Evolutionary conservation across 2,888 invertebrate species (phyloP), one percentile per base, ranked within the genome.

Genomic region (Stenichneumon culpator): DNA sequence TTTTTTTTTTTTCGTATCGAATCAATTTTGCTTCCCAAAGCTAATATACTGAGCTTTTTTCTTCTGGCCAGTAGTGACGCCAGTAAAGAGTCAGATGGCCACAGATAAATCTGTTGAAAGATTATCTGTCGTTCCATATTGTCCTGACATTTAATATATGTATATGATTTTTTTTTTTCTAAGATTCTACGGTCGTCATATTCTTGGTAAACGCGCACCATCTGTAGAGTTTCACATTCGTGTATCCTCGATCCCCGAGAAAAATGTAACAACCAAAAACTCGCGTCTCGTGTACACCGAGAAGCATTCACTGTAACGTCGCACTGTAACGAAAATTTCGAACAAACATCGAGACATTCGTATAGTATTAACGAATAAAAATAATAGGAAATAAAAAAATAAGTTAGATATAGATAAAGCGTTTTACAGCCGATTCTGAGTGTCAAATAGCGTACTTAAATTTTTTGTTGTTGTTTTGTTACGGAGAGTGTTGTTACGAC

Each of bases 191-290:
- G 73, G 84, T 86, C 88, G 88, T 80, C 87, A 79, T 78, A 57
- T 79, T 50, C 82, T 86, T 87, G 88, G 87, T 88, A 87, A 88
- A 88, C 88, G 57, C 87, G 83, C 88, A 87, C 87, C 70, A 47
- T 75, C 54, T 79, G 65, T 75, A 63, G 63, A 36, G 14, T 28
- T 47, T 32, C 60, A 69, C n/a, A 68, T 19, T 52, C 47, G 11
- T 73, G 22, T 57, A 19, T 72, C 52, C 25, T 52, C 44, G n/a
- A 69, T 63, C 57, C 32, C 72, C 70, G 47, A 32, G 28, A 65
- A 44, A 67, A 50, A 25, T 52, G 69, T 11, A 52, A 54, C 28
- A 60, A 63, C n/a, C 22, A 39, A 47, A 14, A 67, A 74, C 63
- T 57, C 57, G 72, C 81, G 84, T 9, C 47, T 32, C 69, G 60